phyloP scores from a whole-genome alignment of 2,797 vertebrate species.

The Pagetopsis macropterus region DNA sequence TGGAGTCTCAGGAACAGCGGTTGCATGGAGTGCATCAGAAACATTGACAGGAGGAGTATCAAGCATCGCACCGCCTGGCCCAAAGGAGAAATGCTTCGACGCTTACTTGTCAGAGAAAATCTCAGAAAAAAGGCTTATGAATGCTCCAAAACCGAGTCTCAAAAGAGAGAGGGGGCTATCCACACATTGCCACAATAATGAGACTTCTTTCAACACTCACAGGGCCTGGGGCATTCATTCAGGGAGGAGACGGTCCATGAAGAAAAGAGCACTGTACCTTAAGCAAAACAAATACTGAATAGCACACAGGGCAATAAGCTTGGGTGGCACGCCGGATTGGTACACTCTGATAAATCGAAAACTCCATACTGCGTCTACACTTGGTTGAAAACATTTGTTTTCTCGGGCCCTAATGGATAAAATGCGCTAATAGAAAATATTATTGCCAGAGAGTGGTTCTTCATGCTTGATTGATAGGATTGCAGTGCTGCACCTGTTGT shows the following conservation, averaged over 20 bases:
- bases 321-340: constrained; percentile 48
- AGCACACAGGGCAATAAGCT: constrained; percentile 64
- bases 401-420: constrained; percentile 58
- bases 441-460: constrained; percentile 38
- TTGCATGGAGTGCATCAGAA: constrained; percentile 74
- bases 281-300: constrained; percentile 64
- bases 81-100: constrained; percentile 78
- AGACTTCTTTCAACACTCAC: constrained; percentile 79
- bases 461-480: constrained; percentile 51
- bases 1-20: constrained; percentile 74
- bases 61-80: constrained; percentile 70
- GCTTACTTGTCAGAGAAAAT: constrained; percentile 78
- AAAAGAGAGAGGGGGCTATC: constrained; percentile 56
- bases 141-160: constrained; percentile 72
- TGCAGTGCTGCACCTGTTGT: constrained; percentile 53
- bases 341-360: constrained; percentile 62
- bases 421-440: constrained; percentile 49
- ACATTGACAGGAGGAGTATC: constrained; percentile 78
- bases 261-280: constrained; percentile 79
- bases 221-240: constrained; percentile 76
- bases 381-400: constrained; percentile 50
- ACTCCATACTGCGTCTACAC: constrained; percentile 32
- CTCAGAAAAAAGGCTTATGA: constrained; percentile 70
- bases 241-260: constrained; percentile 72
- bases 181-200: constrained; percentile 74